These are phyloP conservation scores for Microtus montanus DNA, from an alignment of 2,113 vertebrate genomes.

Conservation along the genomic window DNA sequence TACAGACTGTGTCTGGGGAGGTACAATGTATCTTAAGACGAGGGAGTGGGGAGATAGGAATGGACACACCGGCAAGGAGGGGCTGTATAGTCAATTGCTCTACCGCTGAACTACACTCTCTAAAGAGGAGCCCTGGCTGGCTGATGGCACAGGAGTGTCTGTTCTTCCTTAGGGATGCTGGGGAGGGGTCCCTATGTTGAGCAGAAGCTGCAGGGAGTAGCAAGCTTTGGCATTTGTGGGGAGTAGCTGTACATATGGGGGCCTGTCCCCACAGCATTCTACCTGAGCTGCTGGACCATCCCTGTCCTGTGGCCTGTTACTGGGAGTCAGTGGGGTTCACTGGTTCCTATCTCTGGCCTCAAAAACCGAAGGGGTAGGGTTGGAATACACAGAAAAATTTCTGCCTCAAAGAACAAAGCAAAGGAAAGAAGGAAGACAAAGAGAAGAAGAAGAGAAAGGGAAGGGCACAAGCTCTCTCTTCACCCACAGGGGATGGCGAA, in stretches of 20 bases:
- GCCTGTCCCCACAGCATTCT: not conserved
- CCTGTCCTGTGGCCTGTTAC: not conserved
- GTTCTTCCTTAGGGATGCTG: not conserved
- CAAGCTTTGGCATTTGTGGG: not conserved
- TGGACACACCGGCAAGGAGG: not conserved
- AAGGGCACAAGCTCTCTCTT: not conserved
- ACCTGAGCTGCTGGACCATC: not conserved
- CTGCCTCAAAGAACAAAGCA: not conserved
- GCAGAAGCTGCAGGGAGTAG: not conserved
- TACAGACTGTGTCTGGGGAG: not conserved
- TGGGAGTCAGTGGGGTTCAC: not conserved
- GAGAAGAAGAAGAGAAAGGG: too few relatives aligned
- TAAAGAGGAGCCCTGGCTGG: not conserved
- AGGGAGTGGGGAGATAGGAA: not conserved
- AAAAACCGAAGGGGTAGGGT: not conserved
- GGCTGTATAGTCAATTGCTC: not conserved
- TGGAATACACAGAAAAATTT: not conserved
- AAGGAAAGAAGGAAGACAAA: too few relatives aligned
- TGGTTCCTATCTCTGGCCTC: not conserved
- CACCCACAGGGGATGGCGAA: accelerated
- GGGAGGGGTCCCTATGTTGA: not conserved
- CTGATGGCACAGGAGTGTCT: not conserved
- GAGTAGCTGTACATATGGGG: not conserved
- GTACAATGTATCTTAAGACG: not conserved
- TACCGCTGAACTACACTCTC: not conserved